Evolutionary conservation across 2,888 invertebrate genomes (phyloP).

Genomic region (Drosophila barbarae): DNA sequence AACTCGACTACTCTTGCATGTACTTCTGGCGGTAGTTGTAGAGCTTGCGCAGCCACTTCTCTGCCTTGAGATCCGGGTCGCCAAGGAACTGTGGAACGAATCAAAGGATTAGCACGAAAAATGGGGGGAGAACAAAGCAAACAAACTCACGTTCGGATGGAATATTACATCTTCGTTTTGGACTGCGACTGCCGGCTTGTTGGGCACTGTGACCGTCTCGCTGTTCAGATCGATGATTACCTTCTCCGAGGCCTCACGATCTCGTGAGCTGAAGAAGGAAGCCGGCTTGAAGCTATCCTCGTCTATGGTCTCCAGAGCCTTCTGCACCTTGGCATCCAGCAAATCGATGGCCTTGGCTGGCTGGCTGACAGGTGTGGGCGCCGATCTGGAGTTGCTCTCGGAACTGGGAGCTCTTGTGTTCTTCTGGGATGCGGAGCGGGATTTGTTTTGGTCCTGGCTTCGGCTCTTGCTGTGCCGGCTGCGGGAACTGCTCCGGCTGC

Average conservation of each 20-base stretch:
- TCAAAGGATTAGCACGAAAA: background rate
- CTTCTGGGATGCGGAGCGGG: constrained; percentile 57
- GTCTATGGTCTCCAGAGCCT: constrained; percentile 86
- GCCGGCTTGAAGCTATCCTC: constrained; percentile 85
- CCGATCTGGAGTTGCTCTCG: constrained; percentile 59
- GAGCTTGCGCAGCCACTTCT: constrained; percentile 88
- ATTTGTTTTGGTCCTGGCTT: constrained; percentile 48
- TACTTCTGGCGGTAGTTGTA: constrained; percentile 84
- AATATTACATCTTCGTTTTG: constrained; percentile 83
- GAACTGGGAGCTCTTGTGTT: constrained; percentile 63
- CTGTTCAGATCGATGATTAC: constrained; percentile 87
- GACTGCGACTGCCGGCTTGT: constrained; percentile 27
- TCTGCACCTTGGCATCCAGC: constrained; percentile 67
- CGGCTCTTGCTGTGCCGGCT: constrained; percentile 64
- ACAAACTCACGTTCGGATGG: constrained; percentile 83
- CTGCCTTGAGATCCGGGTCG: constrained; percentile 84
- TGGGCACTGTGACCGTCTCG: constrained; percentile 85
- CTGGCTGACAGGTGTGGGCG: constrained; percentile 13
- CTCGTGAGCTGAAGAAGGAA: constrained; percentile 81
- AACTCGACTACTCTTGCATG: constrained; percentile 78
- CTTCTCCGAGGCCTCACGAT: constrained; percentile 82
- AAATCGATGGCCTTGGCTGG: constrained; percentile 62
- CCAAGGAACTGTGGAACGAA: constrained; percentile 83
- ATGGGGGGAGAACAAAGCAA: background rate
- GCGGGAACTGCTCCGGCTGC: constrained; percentile 48